Conservation (phyloP, 2,113 vertebrate species). For the Tragelaphus buxtoni region DNA sequence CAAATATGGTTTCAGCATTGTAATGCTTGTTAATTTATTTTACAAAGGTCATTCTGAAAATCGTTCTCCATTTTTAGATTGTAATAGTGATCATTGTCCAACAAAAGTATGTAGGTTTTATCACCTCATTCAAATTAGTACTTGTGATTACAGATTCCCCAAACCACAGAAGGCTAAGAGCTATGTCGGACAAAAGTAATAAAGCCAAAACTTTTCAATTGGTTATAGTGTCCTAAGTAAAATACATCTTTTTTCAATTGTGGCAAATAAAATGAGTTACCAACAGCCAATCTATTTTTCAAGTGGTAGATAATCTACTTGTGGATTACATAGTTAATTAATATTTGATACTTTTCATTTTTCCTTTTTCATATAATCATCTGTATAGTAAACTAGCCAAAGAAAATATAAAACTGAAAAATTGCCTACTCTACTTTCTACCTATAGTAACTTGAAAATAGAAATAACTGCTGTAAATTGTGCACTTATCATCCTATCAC, state of each 20-base stretch:
- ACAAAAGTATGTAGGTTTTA: not conserved
- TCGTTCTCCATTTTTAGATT: not conserved
- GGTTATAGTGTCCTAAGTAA: not conserved
- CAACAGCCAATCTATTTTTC: not conserved
- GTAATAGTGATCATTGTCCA: not conserved
- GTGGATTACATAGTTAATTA: not conserved
- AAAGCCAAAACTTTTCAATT: not conserved
- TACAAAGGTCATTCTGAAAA: not conserved
- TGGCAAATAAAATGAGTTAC: not conserved
- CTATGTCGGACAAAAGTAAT: not conserved
- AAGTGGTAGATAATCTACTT: not conserved
- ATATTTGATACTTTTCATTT: not conserved
- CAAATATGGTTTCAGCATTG: not conserved
- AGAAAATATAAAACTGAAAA: not conserved
- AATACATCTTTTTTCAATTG: not conserved
- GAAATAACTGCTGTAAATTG: not conserved
- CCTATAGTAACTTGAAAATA: not conserved
- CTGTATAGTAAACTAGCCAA: not conserved
- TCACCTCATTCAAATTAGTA: not conserved
- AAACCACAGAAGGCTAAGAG: not conserved
- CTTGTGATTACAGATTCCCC: not conserved
- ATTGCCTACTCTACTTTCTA: not conserved
- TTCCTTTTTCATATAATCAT: not conserved
- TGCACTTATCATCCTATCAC: not conserved
- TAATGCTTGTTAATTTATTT: conserved; percentile 14